Evolutionary conservation across 1,140 invertebrate species (phyloP).

Genomic region (Eriocheir sinensis): DNA sequence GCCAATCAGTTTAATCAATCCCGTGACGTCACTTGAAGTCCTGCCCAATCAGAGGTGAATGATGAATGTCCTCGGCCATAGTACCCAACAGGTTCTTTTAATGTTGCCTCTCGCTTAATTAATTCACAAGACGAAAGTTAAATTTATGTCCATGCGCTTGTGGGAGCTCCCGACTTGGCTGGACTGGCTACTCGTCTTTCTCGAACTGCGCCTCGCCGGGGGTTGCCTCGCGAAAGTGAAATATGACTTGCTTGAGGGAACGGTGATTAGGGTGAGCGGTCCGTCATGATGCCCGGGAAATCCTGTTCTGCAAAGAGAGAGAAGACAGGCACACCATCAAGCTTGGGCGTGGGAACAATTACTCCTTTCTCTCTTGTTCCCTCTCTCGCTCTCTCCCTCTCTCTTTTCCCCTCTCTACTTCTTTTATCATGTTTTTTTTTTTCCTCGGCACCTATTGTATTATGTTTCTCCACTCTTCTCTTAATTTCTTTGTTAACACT

Average conservation of each 20-base stretch:
- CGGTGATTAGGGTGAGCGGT: neutral
- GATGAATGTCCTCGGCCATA: neutral
- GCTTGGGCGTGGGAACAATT: neutral
- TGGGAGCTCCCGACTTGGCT: neutral
- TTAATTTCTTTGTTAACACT: no score
- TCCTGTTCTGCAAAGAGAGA: neutral
- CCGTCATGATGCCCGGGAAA: neutral
- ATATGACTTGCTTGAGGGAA: neutral
- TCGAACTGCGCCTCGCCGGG: neutral
- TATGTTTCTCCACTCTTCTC: no score
- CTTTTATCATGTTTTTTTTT: no score
- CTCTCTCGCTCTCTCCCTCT: neutral
- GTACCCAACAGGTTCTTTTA: neutral
- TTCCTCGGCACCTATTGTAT: no score
- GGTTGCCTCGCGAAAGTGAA: neutral
- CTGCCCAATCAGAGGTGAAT: neutral
- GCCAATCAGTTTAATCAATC: neutral
- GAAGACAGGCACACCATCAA: neutral
- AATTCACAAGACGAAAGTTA: neutral
- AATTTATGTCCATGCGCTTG: neutral
- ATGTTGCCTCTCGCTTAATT: neutral
- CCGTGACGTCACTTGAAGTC: neutral
- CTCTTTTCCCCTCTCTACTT: neutral
- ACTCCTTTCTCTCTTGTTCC: neutral
- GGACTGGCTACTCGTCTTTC: neutral